These are phyloP conservation scores for Leistus spinibarbis DNA, from an alignment of 2,888 invertebrate species.

Conservation along the genomic window DNA sequence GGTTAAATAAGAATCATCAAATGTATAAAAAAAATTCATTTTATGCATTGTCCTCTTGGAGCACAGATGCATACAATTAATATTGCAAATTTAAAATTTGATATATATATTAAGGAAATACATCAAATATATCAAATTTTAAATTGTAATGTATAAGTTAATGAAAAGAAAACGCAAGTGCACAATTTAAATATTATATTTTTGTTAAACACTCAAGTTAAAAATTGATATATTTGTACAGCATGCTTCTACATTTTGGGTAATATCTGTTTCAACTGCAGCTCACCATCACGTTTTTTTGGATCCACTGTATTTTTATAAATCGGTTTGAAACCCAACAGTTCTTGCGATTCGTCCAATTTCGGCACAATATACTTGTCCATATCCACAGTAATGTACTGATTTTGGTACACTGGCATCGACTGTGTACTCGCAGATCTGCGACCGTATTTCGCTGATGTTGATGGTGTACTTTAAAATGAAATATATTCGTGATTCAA, in stretches of 20 bases:
- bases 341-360: conserved; percentile 17
- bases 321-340: conserved; percentile 14
- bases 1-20: too few relatives aligned
- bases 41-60: too few relatives aligned
- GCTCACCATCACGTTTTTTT: conserved; percentile 19
- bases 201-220: neutral
- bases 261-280: neutral
- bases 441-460: conserved; percentile 49
- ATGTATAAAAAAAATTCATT: too few relatives aligned
- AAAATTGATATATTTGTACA: neutral
- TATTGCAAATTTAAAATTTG: too few relatives aligned
- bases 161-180: neutral
- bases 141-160: neutral
- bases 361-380: conserved; percentile 34
- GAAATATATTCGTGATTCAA: neutral
- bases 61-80: too few relatives aligned
- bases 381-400: conserved; percentile 1
- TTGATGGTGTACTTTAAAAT: conserved; percentile 31
- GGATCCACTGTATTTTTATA: conserved; percentile 5
- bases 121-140: neutral
- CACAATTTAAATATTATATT: neutral
- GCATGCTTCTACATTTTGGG: neutral
- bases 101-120: too few relatives aligned
- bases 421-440: conserved; percentile 48
- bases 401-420: neutral